Conservation (phyloP, 1,140 invertebrate species). For the Neodiprion pinetum region DNA sequence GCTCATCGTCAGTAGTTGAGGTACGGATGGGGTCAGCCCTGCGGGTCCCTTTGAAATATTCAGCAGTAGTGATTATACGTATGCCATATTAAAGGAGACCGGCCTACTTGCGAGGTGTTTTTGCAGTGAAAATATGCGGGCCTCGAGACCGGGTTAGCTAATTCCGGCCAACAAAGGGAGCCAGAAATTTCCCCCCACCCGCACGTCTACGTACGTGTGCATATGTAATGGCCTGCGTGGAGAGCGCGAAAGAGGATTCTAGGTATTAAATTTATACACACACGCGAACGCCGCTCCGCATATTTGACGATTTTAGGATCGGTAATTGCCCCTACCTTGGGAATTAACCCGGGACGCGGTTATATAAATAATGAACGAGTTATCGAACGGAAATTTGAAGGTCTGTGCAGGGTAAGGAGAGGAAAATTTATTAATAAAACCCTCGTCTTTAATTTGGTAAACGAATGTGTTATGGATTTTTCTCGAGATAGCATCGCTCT, state of each 20-base stretch:
- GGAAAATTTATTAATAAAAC: too few relatives aligned
- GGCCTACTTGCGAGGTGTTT: background rate
- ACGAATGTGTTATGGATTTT: too few relatives aligned
- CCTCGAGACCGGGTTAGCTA: background rate
- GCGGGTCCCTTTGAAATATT: background rate
- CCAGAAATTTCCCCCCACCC: background rate
- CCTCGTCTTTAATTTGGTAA: too few relatives aligned
- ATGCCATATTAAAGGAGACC: background rate
- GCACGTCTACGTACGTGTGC: too few relatives aligned
- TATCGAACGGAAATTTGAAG: background rate
- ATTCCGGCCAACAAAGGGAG: background rate
- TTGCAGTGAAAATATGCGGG: background rate
- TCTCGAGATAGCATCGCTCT: too few relatives aligned
- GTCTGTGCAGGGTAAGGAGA: background rate
- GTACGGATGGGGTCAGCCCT: constrained; percentile 3
- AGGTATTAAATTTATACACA: background rate
- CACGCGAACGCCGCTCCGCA: background rate
- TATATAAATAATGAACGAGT: constrained; percentile 1
- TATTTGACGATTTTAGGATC: background rate
- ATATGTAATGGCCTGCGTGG: too few relatives aligned
- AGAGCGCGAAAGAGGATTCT: background rate
- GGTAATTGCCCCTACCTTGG: background rate
- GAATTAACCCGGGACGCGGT: background rate
- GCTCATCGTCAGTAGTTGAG: background rate
- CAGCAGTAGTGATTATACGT: background rate